Percentiles rank a stretch among this genome's conserved stretches.
Conservation (phyloP, 2,113 vertebrate species). For the Guaruba guarouba region DNA sequence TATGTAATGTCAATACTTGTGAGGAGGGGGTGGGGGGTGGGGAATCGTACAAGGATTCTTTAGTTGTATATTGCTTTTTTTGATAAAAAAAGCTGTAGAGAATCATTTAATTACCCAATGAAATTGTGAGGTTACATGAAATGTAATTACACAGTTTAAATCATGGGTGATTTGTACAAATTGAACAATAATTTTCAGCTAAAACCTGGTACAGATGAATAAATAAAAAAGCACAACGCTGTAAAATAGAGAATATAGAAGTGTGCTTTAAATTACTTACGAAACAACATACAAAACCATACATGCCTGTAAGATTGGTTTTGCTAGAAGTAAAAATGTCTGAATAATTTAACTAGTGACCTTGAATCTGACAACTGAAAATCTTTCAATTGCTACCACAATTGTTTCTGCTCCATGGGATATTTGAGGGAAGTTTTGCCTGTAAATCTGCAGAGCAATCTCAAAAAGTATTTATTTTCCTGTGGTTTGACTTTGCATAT, state of each 20-base stretch:
- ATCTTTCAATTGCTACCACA: conserved; percentile 50
- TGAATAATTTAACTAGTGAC: conserved; percentile 51
- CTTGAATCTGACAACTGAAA: conserved; percentile 63
- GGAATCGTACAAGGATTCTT: conserved; percentile 43
- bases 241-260: conserved; percentile 48
- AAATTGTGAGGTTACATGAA: conserved; percentile 61
- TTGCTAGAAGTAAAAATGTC: conserved; percentile 40
- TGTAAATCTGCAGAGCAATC: conserved; percentile 28
- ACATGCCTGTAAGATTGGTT: conserved; percentile 52
- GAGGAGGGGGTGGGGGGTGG: not conserved
- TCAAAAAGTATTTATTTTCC: conserved; percentile 40
- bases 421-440: conserved; percentile 58
- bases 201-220: conserved; percentile 54
- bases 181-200: conserved; percentile 60
- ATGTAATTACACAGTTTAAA: conserved; percentile 65
- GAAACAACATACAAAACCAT: conserved; percentile 9
- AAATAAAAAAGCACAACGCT: conserved; percentile 71
- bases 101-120: conserved; percentile 57
- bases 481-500: conserved; percentile 47
- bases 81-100: conserved; percentile 62
- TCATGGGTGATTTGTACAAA: conserved; percentile 61
- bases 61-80: conserved; percentile 63
- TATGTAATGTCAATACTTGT: conserved; percentile 50
- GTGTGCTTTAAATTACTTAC: conserved; percentile 56
- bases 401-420: conserved; percentile 50